Base-by-base conservation (phyloP, 2,113 vertebrate species). In the Dicerorhinus sumatrensis region DNA sequence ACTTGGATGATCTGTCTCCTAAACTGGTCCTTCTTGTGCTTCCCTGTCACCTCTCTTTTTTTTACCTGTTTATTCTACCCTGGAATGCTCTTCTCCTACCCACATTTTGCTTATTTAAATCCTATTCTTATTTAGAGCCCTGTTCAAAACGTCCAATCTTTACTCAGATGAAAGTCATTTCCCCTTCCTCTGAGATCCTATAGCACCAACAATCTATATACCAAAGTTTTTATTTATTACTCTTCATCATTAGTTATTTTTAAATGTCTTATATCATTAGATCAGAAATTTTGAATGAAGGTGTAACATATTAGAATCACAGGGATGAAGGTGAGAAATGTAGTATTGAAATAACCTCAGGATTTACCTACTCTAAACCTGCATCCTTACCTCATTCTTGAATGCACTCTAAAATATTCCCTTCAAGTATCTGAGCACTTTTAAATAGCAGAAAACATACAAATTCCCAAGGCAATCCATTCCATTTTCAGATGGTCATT, bases 361-460 rank as follows among this genome's bases (percentile, higher is more conserved):
- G 51, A 65, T 56, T 92, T 73, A 73, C 33, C 80, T 48, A 93
- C 33, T 73, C 73, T 46, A 90, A 93, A 77, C 10, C 9, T 85
- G 8, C 73, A 17, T 36, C 46, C 58, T 82, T 91, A 86, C 12
- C 42, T 96, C 33, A 81, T 56, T 86, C 36, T 56, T 92, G 18
- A 91, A 75, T 86, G 9, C 18, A 70, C 33, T 97, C 82, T 91
- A 91, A 84, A 95, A 91, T 84, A 89, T 58, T 77, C 31, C 77
- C 54, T 91, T 92, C 25, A 33, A 39, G 25, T 80, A 95, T 80
- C 4, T 93, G 33, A 91, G 33, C 3, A 82, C 33, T 33, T 80
- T 79, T 92, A 82, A 94, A 76, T 16, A 93, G 60, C 31, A 63
- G 42, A 83, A 97, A 82, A 91, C 62, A 76, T 48, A 73, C 48